phyloP scores from a whole-genome alignment of 2,888 invertebrate species.

The Diarsia rubi region DNA sequence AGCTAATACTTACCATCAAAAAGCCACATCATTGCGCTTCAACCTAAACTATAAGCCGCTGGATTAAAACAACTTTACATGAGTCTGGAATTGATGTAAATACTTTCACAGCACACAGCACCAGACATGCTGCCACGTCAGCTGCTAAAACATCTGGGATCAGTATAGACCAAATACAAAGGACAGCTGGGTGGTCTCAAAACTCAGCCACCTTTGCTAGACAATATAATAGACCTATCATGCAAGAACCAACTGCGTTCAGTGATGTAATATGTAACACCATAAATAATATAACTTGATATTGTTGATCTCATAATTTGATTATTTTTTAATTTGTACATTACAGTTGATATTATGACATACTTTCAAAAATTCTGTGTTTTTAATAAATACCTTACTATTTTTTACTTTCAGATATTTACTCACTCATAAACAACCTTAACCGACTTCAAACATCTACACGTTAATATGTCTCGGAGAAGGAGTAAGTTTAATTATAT shows the following conservation, averaged over 20 bases:
- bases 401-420: not conserved
- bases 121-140: constrained; percentile 5
- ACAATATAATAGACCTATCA: constrained; percentile 14
- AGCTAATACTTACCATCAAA: not conserved
- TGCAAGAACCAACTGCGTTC: constrained; percentile 6
- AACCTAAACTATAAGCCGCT: constrained; percentile 5
- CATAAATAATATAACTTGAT: not conserved
- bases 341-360: no score
- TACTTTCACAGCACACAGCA: constrained; percentile 17
- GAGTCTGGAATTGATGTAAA: constrained; percentile 16
- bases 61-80: constrained; percentile 1
- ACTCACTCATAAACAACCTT: constrained; percentile 7
- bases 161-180: constrained; percentile 21
- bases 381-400: constrained; percentile 7
- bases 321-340: not conserved
- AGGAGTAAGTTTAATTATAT: no score
- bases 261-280: constrained; percentile 15
- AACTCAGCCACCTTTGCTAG: constrained; percentile 5
- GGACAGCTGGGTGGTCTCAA: constrained; percentile 5
- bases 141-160: constrained; percentile 1
- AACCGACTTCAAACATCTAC: constrained; percentile 12
- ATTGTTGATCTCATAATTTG: not conserved
- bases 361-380: not conserved
- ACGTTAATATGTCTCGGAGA: no score
- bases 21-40: not conserved